Percentiles rank a stretch among this genome's conserved stretches.
Evolutionary conservation across 2,888 invertebrate genomes (phyloP).

Genomic region (Helicoverpa assulta): DNA sequence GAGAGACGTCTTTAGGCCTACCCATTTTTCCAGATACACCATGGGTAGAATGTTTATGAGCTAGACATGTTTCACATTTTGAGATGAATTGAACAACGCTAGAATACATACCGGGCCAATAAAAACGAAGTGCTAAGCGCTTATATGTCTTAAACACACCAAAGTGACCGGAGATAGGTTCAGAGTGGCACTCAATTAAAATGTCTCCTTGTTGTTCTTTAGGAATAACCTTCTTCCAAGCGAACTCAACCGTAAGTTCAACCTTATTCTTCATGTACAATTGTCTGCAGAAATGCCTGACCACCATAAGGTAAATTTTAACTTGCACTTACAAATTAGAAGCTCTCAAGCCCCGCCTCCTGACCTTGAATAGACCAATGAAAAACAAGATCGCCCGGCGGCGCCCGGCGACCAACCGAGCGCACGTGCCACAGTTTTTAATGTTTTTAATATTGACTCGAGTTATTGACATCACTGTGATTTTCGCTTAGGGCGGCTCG

Average conservation of each 20-base stretch:
- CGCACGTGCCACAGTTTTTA: no score
- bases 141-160: conserved; percentile 59
- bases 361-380: no score
- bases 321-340: no score
- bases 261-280: conserved; percentile 25
- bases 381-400: no score
- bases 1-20: conserved; percentile 14
- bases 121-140: conserved; percentile 12
- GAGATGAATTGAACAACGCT: conserved; percentile 8
- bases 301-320: no score
- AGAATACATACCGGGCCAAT: conserved; percentile 14
- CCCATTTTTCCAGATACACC: conserved; percentile 17
- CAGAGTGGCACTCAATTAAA: conserved; percentile 22
- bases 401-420: no score
- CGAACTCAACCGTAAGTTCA: conserved; percentile 23
- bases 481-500: no score
- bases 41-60: conserved; percentile 14
- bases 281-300: no score
- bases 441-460: no score
- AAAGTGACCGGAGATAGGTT: conserved; percentile 31
- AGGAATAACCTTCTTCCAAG: conserved; percentile 55
- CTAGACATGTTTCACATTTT: conserved; percentile 17
- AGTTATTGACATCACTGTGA: no score
- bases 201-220: conserved; percentile 30
- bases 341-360: no score